phyloP scores from a whole-genome alignment of 2,797 vertebrate genomes.

The Chaetophractus vellerosus region DNA sequence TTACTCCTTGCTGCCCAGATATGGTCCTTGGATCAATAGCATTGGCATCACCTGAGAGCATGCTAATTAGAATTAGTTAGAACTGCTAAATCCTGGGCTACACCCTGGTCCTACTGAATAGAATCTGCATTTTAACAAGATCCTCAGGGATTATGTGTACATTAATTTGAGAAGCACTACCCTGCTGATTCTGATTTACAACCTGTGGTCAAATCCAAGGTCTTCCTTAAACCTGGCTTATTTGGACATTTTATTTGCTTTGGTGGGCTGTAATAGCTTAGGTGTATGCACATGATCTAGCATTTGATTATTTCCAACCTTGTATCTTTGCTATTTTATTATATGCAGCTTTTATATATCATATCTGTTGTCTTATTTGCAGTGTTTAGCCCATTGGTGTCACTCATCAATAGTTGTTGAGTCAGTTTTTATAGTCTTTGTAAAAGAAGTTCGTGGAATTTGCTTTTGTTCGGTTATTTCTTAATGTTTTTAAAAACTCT shows the following conservation, averaged over 20 bases:
- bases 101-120: too few species aligned
- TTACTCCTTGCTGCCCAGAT: too few species aligned
- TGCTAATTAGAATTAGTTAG: too few species aligned
- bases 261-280: not conserved
- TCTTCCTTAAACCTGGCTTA: not conserved
- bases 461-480: conserved; percentile 33
- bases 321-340: conserved; percentile 17
- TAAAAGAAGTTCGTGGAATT: conserved; percentile 23
- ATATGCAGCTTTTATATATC: not conserved
- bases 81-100: too few species aligned
- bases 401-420: conserved; percentile 12
- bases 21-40: too few species aligned
- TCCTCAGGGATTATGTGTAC: not conserved
- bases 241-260: conserved; percentile 14
- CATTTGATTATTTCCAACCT: conserved; percentile 40
- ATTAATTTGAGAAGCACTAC: not conserved
- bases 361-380: not conserved
- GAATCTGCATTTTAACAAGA: not conserved
- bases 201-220: not conserved
- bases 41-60: too few species aligned
- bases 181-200: not conserved
- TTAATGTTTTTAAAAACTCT: conserved; percentile 29
- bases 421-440: conserved; percentile 1
- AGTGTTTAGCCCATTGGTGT: not conserved
- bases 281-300: not conserved